phyloP scores from a whole-genome alignment of 2,113 vertebrate species.

The Microtus pennsylvanicus region DNA sequence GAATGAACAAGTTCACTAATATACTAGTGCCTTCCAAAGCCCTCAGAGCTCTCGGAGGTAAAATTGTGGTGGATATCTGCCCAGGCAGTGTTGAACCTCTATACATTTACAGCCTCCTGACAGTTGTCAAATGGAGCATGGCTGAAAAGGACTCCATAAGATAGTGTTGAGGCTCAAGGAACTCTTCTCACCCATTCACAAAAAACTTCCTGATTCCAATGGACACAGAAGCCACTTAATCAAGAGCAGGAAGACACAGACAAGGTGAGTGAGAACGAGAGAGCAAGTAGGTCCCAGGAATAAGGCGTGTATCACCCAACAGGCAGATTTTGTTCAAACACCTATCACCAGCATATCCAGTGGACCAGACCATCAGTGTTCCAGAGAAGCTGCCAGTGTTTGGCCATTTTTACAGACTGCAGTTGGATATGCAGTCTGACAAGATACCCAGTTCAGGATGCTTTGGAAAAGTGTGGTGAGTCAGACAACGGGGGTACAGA shows the following conservation, averaged over 20 bases:
- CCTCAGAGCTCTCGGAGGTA: constrained; percentile 96
- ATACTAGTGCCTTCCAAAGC: constrained; percentile 96
- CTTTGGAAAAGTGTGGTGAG: constrained; percentile 36
- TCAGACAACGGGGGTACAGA: constrained; percentile 89
- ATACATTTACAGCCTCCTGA: constrained; percentile 96
- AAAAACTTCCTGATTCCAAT: constrained; percentile 91
- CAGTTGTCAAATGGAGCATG: constrained; percentile 95
- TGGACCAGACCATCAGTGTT: constrained; percentile 94
- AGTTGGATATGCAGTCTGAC: constrained; percentile 97
- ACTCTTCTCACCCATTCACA: constrained; percentile 92
- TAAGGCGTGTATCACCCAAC: constrained; percentile 95
- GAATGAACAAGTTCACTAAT: constrained; percentile 98
- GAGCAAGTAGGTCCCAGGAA: constrained; percentile 97
- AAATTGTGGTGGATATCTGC: constrained; percentile 93
- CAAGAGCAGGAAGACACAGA: constrained; percentile 88
- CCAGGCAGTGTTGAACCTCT: constrained; percentile 97
- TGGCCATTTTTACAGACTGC: constrained; percentile 97
- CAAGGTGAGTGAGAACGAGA: constrained; percentile 92
- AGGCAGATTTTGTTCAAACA: constrained; percentile 96
- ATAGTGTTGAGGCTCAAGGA: constrained; percentile 97
- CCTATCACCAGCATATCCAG: constrained; percentile 97
- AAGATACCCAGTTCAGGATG: constrained; percentile 86
- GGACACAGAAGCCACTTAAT: constrained; percentile 90
- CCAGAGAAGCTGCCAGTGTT: constrained; percentile 96
- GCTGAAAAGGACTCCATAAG: constrained; percentile 90